Conservation (phyloP, 2,113 vertebrate species). For the Xiphorhynchus elegans region DNA sequence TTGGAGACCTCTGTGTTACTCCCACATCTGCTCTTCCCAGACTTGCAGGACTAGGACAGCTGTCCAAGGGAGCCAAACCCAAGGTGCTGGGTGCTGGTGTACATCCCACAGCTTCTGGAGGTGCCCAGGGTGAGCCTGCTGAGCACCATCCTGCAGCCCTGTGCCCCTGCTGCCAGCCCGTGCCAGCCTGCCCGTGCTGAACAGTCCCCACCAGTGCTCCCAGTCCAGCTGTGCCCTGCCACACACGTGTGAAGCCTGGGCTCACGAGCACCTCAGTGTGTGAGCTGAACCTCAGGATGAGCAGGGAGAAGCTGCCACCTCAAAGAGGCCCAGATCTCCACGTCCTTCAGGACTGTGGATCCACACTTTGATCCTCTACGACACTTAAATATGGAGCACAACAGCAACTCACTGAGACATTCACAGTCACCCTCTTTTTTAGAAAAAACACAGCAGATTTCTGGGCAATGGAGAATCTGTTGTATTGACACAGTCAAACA, state of each 20-base stretch:
- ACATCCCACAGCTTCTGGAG: background rate
- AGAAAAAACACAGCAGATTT: background rate
- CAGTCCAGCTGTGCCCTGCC: background rate
- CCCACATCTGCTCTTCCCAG: background rate
- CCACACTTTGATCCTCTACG: background rate
- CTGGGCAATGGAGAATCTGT: background rate
- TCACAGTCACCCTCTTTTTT: background rate
- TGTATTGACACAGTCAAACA: background rate
- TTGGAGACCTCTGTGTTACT: background rate
- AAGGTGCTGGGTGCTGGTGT: background rate
- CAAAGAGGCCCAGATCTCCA: background rate
- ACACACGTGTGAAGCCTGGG: rapidly evolving
- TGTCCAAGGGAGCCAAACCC: background rate
- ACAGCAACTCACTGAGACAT: background rate
- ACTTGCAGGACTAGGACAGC: background rate
- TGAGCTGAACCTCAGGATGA: rapidly evolving
- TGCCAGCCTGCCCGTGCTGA: background rate
- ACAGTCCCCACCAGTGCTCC: background rate
- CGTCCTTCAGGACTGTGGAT: background rate
- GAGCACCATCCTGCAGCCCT: background rate
- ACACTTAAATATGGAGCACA: background rate
- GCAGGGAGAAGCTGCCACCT: background rate
- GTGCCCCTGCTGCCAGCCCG: background rate
- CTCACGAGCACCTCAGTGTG: background rate
- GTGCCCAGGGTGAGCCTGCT: background rate